A percentile compares a stretch with the other conserved stretches of the same genome.
These are phyloP conservation scores for Elymnias hypermnestra DNA, from an alignment of 1,140 invertebrate species.

Conservation along the genomic window DNA sequence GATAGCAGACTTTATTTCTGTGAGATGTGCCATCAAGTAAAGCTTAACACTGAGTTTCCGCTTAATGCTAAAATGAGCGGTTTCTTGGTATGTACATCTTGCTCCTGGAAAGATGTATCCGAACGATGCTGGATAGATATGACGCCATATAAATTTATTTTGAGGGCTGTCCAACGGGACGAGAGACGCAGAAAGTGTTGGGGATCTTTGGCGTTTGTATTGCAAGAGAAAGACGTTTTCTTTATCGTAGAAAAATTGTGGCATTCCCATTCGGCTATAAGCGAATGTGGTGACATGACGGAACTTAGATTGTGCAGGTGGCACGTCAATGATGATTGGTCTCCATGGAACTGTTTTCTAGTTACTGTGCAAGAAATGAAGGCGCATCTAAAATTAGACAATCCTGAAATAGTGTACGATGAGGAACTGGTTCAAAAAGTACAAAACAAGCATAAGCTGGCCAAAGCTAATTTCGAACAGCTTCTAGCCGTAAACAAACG, in stretches of 20 bases:
- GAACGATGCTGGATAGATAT: slow-evolving; percentile 75
- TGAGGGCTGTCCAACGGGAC: slow-evolving; percentile 78
- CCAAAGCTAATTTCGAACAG: slow-evolving; percentile 65
- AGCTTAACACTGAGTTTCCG: slow-evolving; percentile 72
- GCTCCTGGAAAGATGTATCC: slow-evolving; percentile 74
- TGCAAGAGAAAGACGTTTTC: slow-evolving; percentile 80
- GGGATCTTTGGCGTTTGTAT: slow-evolving; percentile 77
- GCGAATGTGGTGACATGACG: slow-evolving; percentile 77
- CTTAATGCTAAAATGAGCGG: slow-evolving; percentile 60
- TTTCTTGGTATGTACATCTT: slow-evolving; percentile 73
- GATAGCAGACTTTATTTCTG: slow-evolving; percentile 72
- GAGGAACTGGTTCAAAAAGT: slow-evolving; percentile 71
- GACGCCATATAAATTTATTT: slow-evolving; percentile 79
- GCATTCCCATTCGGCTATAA: slow-evolving; percentile 81
- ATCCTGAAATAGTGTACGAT: slow-evolving; percentile 75
- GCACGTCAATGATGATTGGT: slow-evolving; percentile 78
- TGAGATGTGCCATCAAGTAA: slow-evolving; percentile 74
- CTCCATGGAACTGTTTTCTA: slow-evolving; percentile 85
- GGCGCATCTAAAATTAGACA: slow-evolving; percentile 75
- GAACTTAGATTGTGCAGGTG: slow-evolving; percentile 78
- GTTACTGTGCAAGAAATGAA: slow-evolving; percentile 80
- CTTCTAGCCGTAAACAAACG: slow-evolving; percentile 53
- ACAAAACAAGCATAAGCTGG: slow-evolving; percentile 60
- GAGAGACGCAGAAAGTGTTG: slow-evolving; percentile 76
- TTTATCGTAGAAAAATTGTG: slow-evolving; percentile 81